Evolutionary conservation across 2,888 invertebrate genomes (phyloP), one percentile per base, ranked within the genome.

Genomic region (Liopterus haemorrhoidalis): DNA sequence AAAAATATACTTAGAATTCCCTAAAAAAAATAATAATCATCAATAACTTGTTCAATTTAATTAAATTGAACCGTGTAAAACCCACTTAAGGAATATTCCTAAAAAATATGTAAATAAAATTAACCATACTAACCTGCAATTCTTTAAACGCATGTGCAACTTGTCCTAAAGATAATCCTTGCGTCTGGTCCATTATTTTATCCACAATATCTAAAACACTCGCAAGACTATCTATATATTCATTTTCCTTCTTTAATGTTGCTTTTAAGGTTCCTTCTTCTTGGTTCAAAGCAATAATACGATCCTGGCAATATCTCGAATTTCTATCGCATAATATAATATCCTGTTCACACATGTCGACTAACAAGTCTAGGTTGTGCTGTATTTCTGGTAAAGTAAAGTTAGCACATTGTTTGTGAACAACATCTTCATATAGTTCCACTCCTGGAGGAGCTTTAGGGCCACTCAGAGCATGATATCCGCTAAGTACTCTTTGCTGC

Each of bases 321-420:
- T 82, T 78, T 41, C 85, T 78, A 47, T 92, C 90, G 57, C 87
- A 85, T 55, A 82, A 77, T 42, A 97, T 85, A 41, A 99, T 96
- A 53, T 94, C 88, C 77, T 81, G 57, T 69, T 97, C 97, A 49
- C 93, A 89, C 71, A 91, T 82, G 52, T 93, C 90, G 0, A 96
- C 85, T 53, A 97, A 73, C 9, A 96, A 70, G 62, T 91, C 84
- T 27, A 99, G 71, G 72, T 99, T 99, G 63, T 96, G 92, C 51
- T 82, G 78, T 2, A 99, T 76, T 66, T 96, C 95, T 0, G 96
- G 95, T 51, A 96, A 68, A 3, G 80, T 72, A 63, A 89, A 88
- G 61, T 85, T 77, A 1, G 75, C 71, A 52, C 75, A 76, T 48
- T 75, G 75, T 54, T 78, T 74, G 41, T 78, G 74, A 14, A 76